Conservation (phyloP, 1,140 invertebrate genomes). For the Drosophila watanabei region DNA sequence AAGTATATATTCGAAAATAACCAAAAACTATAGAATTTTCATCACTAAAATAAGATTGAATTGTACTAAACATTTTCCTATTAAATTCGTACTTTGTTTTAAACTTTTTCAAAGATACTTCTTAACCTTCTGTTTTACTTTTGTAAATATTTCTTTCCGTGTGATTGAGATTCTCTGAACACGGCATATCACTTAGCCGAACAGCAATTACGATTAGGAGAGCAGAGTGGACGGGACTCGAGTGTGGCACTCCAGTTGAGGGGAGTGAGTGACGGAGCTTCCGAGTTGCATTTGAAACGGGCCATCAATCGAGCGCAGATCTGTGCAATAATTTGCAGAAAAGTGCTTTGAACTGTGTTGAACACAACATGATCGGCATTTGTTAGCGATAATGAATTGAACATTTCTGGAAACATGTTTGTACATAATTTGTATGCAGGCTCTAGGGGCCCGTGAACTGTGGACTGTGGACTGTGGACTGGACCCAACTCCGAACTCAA, state of each 20-base stretch:
- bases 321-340: constrained; percentile 77
- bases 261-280: constrained; percentile 31
- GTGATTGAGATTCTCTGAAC: constrained; percentile 45
- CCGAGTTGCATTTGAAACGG: constrained; percentile 51
- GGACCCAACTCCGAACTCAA: constrained; percentile 21
- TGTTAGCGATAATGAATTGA: constrained; percentile 85
- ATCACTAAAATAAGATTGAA: neutral
- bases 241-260: constrained; percentile 3
- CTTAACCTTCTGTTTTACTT: neutral
- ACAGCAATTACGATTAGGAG: constrained; percentile 71
- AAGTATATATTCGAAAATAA: neutral
- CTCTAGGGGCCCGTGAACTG: constrained; percentile 34
- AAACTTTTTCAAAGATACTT: neutral
- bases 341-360: constrained; percentile 82
- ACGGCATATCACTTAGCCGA: constrained; percentile 77
- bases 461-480: constrained; percentile 2
- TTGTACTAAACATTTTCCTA: too few species aligned
- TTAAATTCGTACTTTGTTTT: too few species aligned
- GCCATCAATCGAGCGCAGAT: constrained; percentile 45
- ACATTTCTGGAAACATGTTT: constrained; percentile 85
- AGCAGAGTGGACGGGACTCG: constrained; percentile 16
- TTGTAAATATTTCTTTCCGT: constrained; percentile 14
- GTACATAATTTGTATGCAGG: constrained; percentile 84
- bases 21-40: too few species aligned
- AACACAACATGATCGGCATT: constrained; percentile 85